Evolutionary conservation across 2,888 invertebrate species (phyloP), one percentile per base, ranked within the genome.

Genomic region (Cyrtodaria siliqua): DNA sequence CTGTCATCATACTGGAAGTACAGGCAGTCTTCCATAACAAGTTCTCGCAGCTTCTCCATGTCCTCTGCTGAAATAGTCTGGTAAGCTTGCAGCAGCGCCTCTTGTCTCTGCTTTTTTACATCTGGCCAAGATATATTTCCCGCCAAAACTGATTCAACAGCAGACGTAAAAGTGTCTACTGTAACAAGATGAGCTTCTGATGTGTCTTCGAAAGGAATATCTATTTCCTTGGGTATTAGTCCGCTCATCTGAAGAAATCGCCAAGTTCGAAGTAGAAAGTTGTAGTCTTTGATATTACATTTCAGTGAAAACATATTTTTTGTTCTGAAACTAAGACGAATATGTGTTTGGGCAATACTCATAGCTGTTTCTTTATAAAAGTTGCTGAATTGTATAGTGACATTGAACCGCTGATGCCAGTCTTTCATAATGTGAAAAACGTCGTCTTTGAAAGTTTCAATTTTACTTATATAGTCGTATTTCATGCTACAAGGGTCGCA

Each of bases 191-290:
- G 44, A 1, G 55, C 59, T 8, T 67, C 47, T 33, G 33, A 12
- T n/a, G 49, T 40, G 3, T 69, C 42, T 29, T 59, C 61, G 4
- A 79, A 70, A 3, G 87, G 87, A 24, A 86, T 56, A 2, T 63
- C 23, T 0, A 56, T 38, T 29, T 79, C 26, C 57, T 82, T 84
- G 1, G 83, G 72, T 8, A 89, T 53, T 9, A 85, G 40, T 3
- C 89, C 89, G 38, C 84, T 67, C 4, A 87, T 86, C 67, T 89
- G 87, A 40, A 88, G 56, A 55, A 84, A 83, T 47, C 77, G 68
- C 89, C 89, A 89, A 0, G 82, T 79, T 26, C 86, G 27, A 23
- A 63, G 9, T 12, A 82, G 55, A 1, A 81, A 84, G 20, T 74
- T 73, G 20, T 71, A 29, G 55, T 70, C 69, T 2, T 82, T 40